These are phyloP conservation scores for Baccha elongata DNA, from an alignment of 2,888 invertebrate genomes.

Conservation along the genomic window DNA sequence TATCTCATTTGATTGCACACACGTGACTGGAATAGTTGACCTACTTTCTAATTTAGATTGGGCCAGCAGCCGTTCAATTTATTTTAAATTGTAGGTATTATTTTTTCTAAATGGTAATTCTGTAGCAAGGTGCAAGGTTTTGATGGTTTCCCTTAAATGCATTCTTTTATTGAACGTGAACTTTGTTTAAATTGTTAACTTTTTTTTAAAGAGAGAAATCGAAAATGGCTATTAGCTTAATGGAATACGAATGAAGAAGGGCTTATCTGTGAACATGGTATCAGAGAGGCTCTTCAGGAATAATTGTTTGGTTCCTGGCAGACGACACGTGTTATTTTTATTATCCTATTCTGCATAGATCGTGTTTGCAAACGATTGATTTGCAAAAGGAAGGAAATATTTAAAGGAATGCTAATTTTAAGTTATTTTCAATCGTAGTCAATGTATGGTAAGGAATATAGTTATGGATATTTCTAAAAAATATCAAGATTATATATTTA, in stretches of 20 bases:
- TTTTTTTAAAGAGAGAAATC: slow-evolving; percentile 56
- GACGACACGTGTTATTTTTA: slow-evolving; percentile 59
- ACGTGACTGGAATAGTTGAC: slow-evolving; percentile 61
- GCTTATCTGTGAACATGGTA: slow-evolving; percentile 34
- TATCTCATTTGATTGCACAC: slow-evolving; percentile 38
- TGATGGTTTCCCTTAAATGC: slow-evolving; percentile 52
- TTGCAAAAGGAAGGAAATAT: slow-evolving; percentile 55
- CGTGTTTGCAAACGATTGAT: not conserved
- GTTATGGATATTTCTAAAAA: slow-evolving; percentile 55
- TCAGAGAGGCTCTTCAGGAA: slow-evolving; percentile 31
- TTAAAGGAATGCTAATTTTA: slow-evolving; percentile 57
- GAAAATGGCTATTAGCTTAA: slow-evolving; percentile 25
- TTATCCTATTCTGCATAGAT: slow-evolving; percentile 22
- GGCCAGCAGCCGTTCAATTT: slow-evolving; percentile 50
- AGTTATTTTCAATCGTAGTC: slow-evolving; percentile 37
- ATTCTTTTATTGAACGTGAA: slow-evolving; percentile 61
- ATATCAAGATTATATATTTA: slow-evolving; percentile 30
- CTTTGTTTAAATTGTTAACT: slow-evolving; percentile 40
- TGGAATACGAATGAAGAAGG: slow-evolving; percentile 58
- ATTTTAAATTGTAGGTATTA: not conserved
- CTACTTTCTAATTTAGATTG: slow-evolving; percentile 61
- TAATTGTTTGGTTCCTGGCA: slow-evolving; percentile 49
- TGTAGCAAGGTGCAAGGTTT: slow-evolving; percentile 58
- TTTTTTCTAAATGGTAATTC: slow-evolving; percentile 21
- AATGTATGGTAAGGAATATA: slow-evolving; percentile 52